Evolutionary conservation across 2,113 vertebrate genomes (phyloP), one percentile per base, ranked within the genome.

Genomic region (Macquaria australasica): DNA sequence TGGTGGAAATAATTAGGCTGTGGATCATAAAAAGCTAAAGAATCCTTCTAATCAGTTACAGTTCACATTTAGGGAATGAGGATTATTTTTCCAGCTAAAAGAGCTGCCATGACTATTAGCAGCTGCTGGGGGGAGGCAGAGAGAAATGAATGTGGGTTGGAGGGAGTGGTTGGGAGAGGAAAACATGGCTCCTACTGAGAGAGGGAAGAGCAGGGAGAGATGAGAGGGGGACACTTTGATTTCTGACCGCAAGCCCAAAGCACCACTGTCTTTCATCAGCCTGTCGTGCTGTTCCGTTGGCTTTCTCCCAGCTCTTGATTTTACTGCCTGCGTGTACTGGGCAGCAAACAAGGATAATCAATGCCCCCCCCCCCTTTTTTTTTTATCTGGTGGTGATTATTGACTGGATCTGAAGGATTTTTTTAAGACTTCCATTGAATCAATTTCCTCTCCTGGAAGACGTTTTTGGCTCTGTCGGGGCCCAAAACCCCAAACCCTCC

Each of bases 91-190:
- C 8, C 4, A n/a, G 18, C 6, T 21, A 0, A 31, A 55, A 12
- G 31, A 55, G 67, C 23, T 75, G 84, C 31, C 10, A 6, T 75
- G 18, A 37, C 50, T 3, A 0, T 1, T 0, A 7, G 10, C 15
- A 41, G 28, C 93, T 94, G 86, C 90, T 80, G 15, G 93, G 82
- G 75, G 91, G 94, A 79, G 87, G 77, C 91, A 95, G 90, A 94
- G 91, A 93, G 89, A 82, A 81, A 34, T 21, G 20, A 69, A 93
- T 88, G 83, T 71, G 62, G 16, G 28, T 1, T 8, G 37, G 81
- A 88, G 91, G 94, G 92, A 93, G 94, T 89, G 93, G 91, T 88
- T 89, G 77, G n/a, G 50, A 12, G 37, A 71, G 62, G 82, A 91
- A 85, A 90, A 90, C 85, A 91, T 85, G 89, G 87, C 80, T 91